Evolutionary conservation across 2,797 vertebrate species (phyloP).

Genomic region (Aldrovandia affinis): DNA sequence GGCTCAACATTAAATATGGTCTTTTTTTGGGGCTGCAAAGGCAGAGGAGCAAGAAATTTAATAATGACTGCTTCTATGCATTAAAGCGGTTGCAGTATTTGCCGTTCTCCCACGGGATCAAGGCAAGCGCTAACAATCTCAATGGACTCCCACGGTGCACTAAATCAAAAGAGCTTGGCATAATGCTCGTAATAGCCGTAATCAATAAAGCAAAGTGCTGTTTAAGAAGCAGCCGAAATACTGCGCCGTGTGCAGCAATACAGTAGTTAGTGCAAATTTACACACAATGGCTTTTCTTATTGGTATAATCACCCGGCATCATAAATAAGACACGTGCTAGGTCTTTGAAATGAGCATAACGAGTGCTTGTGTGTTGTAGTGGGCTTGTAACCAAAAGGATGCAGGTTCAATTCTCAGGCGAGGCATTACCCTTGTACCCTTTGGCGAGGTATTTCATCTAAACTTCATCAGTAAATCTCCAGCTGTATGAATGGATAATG

Average conservation of each 20-base stretch:
- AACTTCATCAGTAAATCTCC: constrained; percentile 10
- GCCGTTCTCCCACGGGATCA: neutral
- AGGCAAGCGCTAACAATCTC: constrained; percentile 12
- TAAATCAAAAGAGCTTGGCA: neutral
- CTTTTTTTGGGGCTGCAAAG: neutral
- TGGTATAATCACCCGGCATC: neutral
- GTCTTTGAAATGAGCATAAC: neutral
- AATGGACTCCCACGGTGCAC: neutral
- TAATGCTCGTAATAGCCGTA: neutral
- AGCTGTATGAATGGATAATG: neutral
- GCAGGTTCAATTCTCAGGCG: constrained; percentile 3
- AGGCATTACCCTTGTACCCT: neutral
- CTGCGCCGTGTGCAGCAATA: neutral
- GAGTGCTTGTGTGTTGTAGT: neutral
- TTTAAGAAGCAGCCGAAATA: neutral
- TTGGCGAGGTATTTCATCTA: neutral
- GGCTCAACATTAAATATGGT: neutral
- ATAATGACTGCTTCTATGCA: neutral
- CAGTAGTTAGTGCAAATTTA: neutral
- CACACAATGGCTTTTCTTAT: neutral
- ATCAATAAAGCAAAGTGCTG: constrained; percentile 1
- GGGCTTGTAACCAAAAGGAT: neutral
- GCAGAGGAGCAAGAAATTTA: neutral
- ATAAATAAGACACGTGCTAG: neutral
- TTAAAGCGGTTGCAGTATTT: neutral